Base-by-base conservation (phyloP, 1,140 invertebrate genomes). In the Rhagoletis zephyria region DNA sequence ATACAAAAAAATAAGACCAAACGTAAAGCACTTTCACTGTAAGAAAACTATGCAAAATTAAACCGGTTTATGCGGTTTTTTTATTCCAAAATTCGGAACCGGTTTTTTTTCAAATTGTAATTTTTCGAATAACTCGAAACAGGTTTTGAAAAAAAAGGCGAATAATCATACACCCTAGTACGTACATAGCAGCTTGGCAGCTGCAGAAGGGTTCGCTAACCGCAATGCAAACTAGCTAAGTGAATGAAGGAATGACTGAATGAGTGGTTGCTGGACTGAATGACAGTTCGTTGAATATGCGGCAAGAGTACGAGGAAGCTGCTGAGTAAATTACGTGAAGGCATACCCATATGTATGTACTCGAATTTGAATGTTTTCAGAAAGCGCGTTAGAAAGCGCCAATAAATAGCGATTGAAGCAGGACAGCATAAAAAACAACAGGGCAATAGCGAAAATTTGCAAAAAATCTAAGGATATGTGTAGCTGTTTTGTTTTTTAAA, bases 401-500 rank as follows among this genome's bases (percentile, higher is more conserved):
- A 67, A 67, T 4, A 6, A 16, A 40, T 30, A 19, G 6, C n/a
- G 64, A 5, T 40, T 67, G 6, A 56, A 81, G 74, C 14, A 51
- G 19, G 16, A 81, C 19, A n/a, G 74, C 5, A 81, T 16, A 19
- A 42, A 2, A 19, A n/a, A 10, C 3, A 81, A 77, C 45, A 40
- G 30, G n/a, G 45, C 5, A 30, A 51, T 0, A 30, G 12, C 42
- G 45, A 14, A 81, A 81, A 56, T 45, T 56, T 19, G 12, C 74
- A 81, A 81, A 81, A 56, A 19, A 81, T 81, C 74, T n/a, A 81
- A 81, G 48, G 2, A 81, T 81, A 30, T 10, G 42, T 45, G 40
- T 4, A 12, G 61, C 61, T 16, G n/a, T 63, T 63, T 63, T 9
- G 4, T 14, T 14, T 63, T 14, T 63, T 30, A 30, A 30, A 30